Base-by-base conservation (phyloP, 2,797 vertebrate genomes). In the Gallirallus australis region DNA sequence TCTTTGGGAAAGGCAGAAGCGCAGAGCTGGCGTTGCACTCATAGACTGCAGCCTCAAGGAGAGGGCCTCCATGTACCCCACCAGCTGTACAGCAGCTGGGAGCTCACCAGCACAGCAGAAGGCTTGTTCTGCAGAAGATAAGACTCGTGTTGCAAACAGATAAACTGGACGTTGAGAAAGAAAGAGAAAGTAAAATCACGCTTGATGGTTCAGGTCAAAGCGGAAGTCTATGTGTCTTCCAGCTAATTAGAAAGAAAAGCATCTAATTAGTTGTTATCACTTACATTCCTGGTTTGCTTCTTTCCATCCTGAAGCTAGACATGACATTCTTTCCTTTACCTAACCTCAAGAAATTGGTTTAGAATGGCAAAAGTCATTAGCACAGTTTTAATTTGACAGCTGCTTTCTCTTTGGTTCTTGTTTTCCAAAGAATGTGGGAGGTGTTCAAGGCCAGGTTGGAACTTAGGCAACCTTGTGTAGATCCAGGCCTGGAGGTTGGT, bases 181-280 rank as follows among this genome's bases (percentile, higher is more conserved):
- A 79, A 93, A 89, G 24, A 68, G 66, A 90, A 93, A 94, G 59
- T 31, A 52, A 89, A 93, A 88, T 61, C 16, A 18, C 7, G 25
- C 17, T 50, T 47, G n/a, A 14, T 69, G 30, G 17, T 53, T 33
- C 54, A 59, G 63, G 39, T 47, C 48, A 78, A 69, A 86, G 69
- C 11, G 69, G 10, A 42, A 75, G 24, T 10, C 37, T 71, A 10
- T 5, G 17, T 23, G 54, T 71, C 25, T 82, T 73, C 31, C 42
- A 72, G 10, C 72, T 45, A 72, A 78, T 18, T 52, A 52, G 39
- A 77, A 88, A 68, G 15, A 91, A 90, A 89, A 65, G 18, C 2
- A 35, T 71, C 75, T n/a, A 18, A 52, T 89, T 90, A 72, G 31
- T 60, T 68, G 21, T 20, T 59, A 21, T 50, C 86, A 17, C 30